A percentile compares a stretch with the other conserved stretches of the same genome.
phyloP scores from a whole-genome alignment of 2,888 invertebrate genomes.

The Andricus quercusramuli region DNA sequence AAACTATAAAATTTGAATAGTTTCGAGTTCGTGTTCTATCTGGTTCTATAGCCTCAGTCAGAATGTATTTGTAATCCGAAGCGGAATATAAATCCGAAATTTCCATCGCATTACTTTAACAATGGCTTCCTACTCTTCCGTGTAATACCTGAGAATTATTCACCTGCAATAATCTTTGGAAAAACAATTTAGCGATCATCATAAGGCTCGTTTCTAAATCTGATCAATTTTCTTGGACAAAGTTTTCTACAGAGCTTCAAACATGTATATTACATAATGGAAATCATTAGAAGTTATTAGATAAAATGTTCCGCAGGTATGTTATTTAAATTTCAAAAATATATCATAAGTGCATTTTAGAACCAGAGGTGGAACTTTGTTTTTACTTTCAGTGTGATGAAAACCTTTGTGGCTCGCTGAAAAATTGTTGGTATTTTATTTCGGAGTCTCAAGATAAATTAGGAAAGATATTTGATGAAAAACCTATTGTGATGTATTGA shows the following conservation, averaged over 20 bases:
- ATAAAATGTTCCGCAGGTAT: neutral
- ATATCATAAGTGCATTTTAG: neutral
- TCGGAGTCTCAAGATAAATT: too few relatives aligned
- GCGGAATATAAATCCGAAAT: slow-evolving; percentile 8
- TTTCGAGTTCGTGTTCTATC: slow-evolving; percentile 19
- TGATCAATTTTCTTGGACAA: neutral
- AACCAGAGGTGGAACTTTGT: neutral
- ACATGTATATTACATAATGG: neutral
- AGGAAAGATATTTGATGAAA: too few relatives aligned
- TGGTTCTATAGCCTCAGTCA: neutral
- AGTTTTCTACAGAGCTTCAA: neutral
- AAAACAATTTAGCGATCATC: neutral
- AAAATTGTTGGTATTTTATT: too few relatives aligned
- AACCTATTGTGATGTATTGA: neutral
- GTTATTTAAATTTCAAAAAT: neutral
- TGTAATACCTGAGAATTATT: slow-evolving; percentile 4
- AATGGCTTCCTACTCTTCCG: slow-evolving; percentile 13
- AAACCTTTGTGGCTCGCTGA: too few relatives aligned
- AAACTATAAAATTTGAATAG: slow-evolving; percentile 53
- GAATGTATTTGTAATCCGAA: slow-evolving; percentile 18
- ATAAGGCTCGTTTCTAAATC: neutral
- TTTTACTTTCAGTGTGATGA: neutral
- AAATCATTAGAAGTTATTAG: neutral
- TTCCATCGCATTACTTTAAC: slow-evolving; percentile 11
- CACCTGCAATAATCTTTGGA: neutral